These are phyloP conservation scores for Tetramorium parvispinum DNA, from an alignment of 1,140 invertebrate genomes.

Conservation along the genomic window DNA sequence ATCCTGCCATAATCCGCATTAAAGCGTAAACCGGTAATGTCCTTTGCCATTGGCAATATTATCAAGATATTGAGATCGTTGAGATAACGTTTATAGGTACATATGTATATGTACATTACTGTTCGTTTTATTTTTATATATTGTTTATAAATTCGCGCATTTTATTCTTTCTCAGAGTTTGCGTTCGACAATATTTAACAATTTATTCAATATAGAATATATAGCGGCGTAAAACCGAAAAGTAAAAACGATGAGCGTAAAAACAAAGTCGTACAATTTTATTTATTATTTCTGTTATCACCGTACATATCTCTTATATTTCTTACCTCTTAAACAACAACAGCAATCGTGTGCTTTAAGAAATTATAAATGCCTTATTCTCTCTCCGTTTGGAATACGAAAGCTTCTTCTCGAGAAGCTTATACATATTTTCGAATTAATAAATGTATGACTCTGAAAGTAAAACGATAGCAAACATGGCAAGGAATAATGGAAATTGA, in stretches of 20 bases:
- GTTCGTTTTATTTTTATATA: neutral
- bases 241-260: neutral
- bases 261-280: neutral
- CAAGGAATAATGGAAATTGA: neutral
- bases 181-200: neutral
- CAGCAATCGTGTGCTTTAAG: neutral
- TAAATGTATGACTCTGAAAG: neutral
- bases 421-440: conserved; percentile 13
- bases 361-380: neutral
- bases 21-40: neutral
- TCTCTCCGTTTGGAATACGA: neutral
- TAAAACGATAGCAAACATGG: neutral
- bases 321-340: neutral
- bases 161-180: neutral
- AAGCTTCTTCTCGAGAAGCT: neutral
- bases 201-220: neutral
- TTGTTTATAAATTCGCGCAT: neutral
- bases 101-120: neutral
- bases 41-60: conserved; percentile 1
- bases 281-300: neutral
- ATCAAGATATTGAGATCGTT: neutral
- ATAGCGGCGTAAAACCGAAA: too few relatives aligned
- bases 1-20: conserved; percentile 10
- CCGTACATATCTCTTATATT: neutral
- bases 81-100: neutral